These are phyloP conservation scores for Drosophila cyrtoloma DNA, from an alignment of 2,888 invertebrate genomes.

Conservation along the genomic window DNA sequence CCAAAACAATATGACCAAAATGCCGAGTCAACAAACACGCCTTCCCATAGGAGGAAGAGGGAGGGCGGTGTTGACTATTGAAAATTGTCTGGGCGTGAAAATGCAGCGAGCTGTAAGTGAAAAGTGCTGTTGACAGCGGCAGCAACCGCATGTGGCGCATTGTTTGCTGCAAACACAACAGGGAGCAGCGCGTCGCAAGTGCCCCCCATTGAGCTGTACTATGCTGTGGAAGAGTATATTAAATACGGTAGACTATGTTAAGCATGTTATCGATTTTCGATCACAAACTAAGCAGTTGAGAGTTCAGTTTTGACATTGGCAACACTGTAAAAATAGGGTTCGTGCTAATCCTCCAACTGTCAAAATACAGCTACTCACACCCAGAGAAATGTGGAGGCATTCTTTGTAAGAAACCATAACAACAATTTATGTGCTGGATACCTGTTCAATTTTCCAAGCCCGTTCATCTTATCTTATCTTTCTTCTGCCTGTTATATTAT, in stretches of 20 bases:
- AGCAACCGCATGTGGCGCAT: conserved; percentile 18
- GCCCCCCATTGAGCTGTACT: background rate
- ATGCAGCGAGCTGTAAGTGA: conserved; percentile 18
- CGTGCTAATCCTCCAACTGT: background rate
- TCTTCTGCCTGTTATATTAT: background rate
- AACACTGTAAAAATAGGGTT: background rate
- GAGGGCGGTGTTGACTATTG: background rate
- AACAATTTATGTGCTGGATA: background rate
- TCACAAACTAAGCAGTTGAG: background rate
- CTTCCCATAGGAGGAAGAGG: background rate
- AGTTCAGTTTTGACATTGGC: background rate
- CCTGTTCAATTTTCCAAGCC: background rate
- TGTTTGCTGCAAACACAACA: conserved; percentile 13
- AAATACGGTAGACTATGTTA: background rate
- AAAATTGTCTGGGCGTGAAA: conserved; percentile 30
- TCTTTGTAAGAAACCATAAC: background rate
- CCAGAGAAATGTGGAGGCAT: background rate
- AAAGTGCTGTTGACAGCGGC: conserved; percentile 37
- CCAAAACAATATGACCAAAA: conserved; percentile 12
- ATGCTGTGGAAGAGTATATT: background rate
- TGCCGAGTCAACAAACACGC: background rate
- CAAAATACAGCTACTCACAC: background rate
- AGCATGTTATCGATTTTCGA: background rate
- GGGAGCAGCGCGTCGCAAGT: background rate
- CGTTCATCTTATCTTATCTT: background rate